A percentile compares a stretch with the other conserved stretches of the same genome.
These are phyloP conservation scores for Drosophila borealis DNA, from an alignment of 2,888 invertebrate species.

Conservation along the genomic window DNA sequence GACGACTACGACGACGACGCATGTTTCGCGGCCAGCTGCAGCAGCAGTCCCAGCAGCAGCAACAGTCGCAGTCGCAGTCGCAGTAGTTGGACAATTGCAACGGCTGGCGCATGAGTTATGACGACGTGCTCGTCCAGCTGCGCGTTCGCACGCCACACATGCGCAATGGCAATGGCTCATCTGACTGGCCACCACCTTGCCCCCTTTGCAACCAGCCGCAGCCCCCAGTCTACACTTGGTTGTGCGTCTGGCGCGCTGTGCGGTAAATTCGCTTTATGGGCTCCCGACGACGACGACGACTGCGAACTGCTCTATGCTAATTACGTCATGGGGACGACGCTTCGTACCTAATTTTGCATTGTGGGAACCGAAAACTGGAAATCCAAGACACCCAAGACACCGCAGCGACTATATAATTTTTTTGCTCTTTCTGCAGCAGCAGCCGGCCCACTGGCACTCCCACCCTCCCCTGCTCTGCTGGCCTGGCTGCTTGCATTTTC, in stretches of 20 bases:
- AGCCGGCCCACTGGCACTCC: constrained; percentile 26
- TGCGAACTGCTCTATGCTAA: constrained; percentile 83
- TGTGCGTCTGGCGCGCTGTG: constrained; percentile 73
- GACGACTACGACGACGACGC: constrained; percentile 38
- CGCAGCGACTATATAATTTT: constrained; percentile 58
- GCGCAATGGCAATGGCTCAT: constrained; percentile 71
- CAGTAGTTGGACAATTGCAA: constrained; percentile 61
- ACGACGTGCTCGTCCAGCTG: constrained; percentile 55
- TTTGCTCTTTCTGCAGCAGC: constrained; percentile 14
- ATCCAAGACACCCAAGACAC: constrained; percentile 76
- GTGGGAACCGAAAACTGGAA: constrained; percentile 84
- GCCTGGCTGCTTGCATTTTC: constrained; percentile 66
- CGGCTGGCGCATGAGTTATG: constrained; percentile 47
- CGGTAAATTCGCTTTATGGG: constrained; percentile 83
- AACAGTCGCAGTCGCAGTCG: constrained; percentile 20
- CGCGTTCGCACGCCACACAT: constrained; percentile 73
- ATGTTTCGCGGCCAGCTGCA: constrained; percentile 48
- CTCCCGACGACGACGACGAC: constrained; percentile 66
- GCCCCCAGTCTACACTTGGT: constrained; percentile 19
- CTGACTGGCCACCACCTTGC: constrained; percentile 46
- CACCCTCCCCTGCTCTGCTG: constrained; percentile 6
- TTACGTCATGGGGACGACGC: constrained; percentile 84
- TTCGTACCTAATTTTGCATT: constrained; percentile 83
- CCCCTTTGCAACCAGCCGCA: constrained; percentile 10
- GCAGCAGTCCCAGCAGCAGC: constrained; percentile 9